A percentile compares a stretch with the other conserved stretches of the same genome.
phyloP scores from a whole-genome alignment of 2,888 invertebrate species.

The Chrysodeixis includens region DNA sequence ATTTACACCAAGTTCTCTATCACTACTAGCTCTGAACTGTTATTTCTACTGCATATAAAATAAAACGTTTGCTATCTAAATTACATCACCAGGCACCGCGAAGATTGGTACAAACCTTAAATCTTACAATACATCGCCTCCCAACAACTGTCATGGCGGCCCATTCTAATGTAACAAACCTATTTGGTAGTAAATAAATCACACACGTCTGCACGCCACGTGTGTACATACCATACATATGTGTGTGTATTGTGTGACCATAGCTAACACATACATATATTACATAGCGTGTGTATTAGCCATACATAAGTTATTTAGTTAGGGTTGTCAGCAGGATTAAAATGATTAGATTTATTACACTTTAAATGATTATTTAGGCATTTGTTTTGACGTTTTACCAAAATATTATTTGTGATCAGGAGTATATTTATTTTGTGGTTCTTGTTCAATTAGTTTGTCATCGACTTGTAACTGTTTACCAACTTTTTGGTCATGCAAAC shows the following conservation, averaged over 20 bases:
- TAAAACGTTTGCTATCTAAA: too few relatives aligned
- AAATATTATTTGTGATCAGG: too few relatives aligned
- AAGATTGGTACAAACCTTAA: too few relatives aligned
- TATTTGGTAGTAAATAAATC: slow-evolving; percentile 32
- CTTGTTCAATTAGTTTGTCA: too few relatives aligned
- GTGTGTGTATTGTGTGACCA: slow-evolving; percentile 18
- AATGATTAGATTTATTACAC: background rate
- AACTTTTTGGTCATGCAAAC: too few relatives aligned
- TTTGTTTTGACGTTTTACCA: too few relatives aligned
- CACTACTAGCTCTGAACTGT: too few relatives aligned
- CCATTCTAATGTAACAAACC: slow-evolving; percentile 17
- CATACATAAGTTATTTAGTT: background rate
- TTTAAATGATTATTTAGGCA: background rate
- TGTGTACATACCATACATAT: slow-evolving; percentile 16
- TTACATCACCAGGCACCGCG: too few relatives aligned
- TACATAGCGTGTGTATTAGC: slow-evolving; percentile 8
- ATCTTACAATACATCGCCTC: slow-evolving; percentile 10
- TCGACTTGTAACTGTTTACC: too few relatives aligned
- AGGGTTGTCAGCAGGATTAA: slow-evolving; percentile 1
- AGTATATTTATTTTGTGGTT: too few relatives aligned
- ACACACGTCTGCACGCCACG: slow-evolving; percentile 16
- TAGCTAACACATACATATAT: slow-evolving; percentile 27
- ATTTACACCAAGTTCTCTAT: too few relatives aligned
- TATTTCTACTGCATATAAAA: too few relatives aligned
- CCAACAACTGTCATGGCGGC: slow-evolving; percentile 19